Conservation (phyloP, 2,888 invertebrate genomes). For the Drosophila peninsularis region DNA sequence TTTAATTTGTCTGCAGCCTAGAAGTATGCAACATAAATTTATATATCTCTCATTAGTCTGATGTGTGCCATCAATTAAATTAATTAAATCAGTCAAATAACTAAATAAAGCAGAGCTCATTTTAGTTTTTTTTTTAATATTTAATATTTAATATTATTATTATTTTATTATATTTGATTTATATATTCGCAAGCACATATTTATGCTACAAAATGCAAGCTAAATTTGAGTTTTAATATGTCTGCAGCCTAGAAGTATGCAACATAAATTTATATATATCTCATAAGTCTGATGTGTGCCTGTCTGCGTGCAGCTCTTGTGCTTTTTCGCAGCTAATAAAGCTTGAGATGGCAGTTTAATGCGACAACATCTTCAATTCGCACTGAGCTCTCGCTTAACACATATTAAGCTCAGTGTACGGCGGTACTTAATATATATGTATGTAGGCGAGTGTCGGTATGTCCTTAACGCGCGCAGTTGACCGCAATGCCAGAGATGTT, state of each 20-base stretch:
- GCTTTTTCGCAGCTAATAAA: constrained; percentile 56
- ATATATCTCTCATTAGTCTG: not conserved
- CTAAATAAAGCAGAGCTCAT: not conserved
- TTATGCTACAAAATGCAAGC: not conserved
- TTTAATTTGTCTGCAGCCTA: not conserved
- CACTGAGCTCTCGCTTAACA: constrained; percentile 33
- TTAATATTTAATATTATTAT: too few species aligned
- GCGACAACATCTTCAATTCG: constrained; percentile 57
- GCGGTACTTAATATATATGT: constrained; percentile 13
- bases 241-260: not conserved
- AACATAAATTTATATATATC: not conserved
- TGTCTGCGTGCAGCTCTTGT: not conserved
- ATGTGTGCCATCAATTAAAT: too few species aligned
- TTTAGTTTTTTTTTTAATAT: too few species aligned
- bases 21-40: not conserved
- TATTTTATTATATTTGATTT: too few species aligned
- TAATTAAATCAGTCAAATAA: too few species aligned
- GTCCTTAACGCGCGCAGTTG: constrained; percentile 39
- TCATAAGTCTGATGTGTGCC: not conserved
- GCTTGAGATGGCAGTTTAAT: constrained; percentile 55
- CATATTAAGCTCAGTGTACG: constrained; percentile 26
- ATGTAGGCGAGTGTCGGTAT: not conserved
- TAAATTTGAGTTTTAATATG: not conserved
- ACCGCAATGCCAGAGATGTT: constrained; percentile 37
- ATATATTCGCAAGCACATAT: too few species aligned